Conservation (phyloP, 2,797 vertebrate species). For the Nyctibius grandis region DNA sequence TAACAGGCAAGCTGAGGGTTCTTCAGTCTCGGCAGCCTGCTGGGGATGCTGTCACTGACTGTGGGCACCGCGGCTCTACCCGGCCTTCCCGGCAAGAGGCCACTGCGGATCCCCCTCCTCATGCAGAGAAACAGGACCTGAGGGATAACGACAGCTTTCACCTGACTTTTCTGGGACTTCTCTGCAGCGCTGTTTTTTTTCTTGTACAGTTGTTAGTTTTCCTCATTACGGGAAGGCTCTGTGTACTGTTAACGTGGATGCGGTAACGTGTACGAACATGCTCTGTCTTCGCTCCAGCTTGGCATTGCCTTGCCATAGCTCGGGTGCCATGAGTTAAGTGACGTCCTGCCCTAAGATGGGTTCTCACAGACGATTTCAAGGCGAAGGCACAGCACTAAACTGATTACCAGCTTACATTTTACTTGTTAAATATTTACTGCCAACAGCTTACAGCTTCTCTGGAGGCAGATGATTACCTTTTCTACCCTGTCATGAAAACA, state of each 20-base stretch:
- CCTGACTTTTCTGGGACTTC: not conserved
- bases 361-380: not conserved
- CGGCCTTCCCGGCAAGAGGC: not conserved
- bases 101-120: accelerated
- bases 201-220: not conserved
- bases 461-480: not conserved
- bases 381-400: not conserved
- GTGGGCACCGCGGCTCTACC: not conserved
- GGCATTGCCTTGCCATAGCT: not conserved
- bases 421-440: not conserved
- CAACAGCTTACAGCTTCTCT: not conserved
- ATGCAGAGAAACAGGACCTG: not conserved
- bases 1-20: not conserved
- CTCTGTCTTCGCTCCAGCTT: not conserved
- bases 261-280: accelerated
- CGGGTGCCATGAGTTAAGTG: accelerated
- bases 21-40: not conserved
- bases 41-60: not conserved
- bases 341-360: not conserved
- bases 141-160: not conserved
- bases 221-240: not conserved
- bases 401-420: not conserved
- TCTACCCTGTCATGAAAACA: not conserved
- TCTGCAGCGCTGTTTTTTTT: not conserved
- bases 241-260: not conserved